phyloP scores from a whole-genome alignment of 2,888 invertebrate species.

The Pseudolycoriella hygida region DNA sequence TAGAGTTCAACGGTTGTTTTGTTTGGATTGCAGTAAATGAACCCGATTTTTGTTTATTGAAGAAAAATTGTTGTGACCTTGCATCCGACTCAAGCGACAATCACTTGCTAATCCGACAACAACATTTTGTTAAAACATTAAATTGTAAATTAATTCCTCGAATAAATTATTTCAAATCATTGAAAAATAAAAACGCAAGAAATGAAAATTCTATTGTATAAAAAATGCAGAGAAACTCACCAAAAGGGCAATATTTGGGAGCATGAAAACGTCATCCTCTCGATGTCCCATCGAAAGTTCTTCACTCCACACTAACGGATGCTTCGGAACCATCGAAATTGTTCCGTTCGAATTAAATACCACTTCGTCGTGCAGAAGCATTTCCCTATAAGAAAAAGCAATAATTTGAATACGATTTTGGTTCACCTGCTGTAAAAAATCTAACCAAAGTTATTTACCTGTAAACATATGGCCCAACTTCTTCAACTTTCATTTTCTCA shows the following conservation, averaged over 20 bases:
- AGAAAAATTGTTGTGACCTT: too few relatives aligned
- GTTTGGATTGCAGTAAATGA: too few relatives aligned
- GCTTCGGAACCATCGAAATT: conserved; percentile 45
- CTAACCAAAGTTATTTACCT: conserved; percentile 38
- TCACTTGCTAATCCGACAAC: too few relatives aligned
- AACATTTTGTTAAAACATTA: too few relatives aligned
- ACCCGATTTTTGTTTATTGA: too few relatives aligned
- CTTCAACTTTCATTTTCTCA: conserved; percentile 48
- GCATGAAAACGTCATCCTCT: conserved; percentile 54
- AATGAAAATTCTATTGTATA: too few relatives aligned
- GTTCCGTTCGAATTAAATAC: conserved; percentile 62
- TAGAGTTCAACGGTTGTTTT: too few relatives aligned
- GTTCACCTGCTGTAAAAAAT: not conserved
- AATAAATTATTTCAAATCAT: too few relatives aligned
- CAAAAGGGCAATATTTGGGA: conserved; percentile 71
- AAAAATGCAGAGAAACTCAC: too few relatives aligned
- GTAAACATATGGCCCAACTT: conserved; percentile 80
- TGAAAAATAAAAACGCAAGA: too few relatives aligned
- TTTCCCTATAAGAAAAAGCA: conserved; percentile 38
- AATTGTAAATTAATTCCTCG: too few relatives aligned
- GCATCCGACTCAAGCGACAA: too few relatives aligned
- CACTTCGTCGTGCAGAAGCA: conserved; percentile 47
- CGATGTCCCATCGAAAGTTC: conserved; percentile 54
- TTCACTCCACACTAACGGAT: conserved; percentile 59
- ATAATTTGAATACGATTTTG: conserved; percentile 6